These are phyloP conservation scores for Fundulus diaphanus DNA, from an alignment of 2,797 vertebrate genomes.

Conservation along the genomic window DNA sequence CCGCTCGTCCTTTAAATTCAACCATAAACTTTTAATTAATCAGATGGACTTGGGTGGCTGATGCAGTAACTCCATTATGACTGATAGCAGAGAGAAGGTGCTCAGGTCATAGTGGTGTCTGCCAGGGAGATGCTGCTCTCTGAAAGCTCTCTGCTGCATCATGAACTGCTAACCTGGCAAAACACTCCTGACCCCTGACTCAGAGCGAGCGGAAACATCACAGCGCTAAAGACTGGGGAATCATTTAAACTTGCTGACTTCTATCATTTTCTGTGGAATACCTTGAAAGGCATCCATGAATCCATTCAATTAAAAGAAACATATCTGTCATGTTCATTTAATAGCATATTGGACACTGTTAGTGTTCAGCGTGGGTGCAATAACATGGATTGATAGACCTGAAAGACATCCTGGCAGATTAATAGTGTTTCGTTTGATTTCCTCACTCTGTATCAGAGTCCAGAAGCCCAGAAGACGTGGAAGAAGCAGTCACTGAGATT, in stretches of 20 bases:
- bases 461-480: constrained; percentile 54
- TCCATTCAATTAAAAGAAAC: constrained; percentile 70
- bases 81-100: constrained; percentile 25
- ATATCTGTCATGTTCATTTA: constrained; percentile 73
- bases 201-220: constrained; percentile 23
- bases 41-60: constrained; percentile 11
- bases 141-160: constrained; percentile 1
- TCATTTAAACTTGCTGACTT: constrained; percentile 71
- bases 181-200: constrained; percentile 49
- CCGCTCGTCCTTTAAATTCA: background rate
- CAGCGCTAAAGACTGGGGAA: constrained; percentile 22
- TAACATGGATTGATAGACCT: constrained; percentile 71
- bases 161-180: constrained; percentile 50
- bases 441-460: constrained; percentile 59
- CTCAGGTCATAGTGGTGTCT: constrained; percentile 37
- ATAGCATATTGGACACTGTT: constrained; percentile 63
- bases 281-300: constrained; percentile 54
- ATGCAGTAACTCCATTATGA: constrained; percentile 19
- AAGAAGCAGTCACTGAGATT: constrained; percentile 45
- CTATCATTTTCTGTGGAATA: constrained; percentile 52
- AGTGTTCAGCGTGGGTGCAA: constrained; percentile 59
- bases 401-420: constrained; percentile 56
- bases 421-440: constrained; percentile 65
- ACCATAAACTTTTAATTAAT: constrained; percentile 29
- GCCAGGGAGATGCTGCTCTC: constrained; percentile 1